phyloP scores from a whole-genome alignment of 2,888 invertebrate species.

The Dynastes maya region DNA sequence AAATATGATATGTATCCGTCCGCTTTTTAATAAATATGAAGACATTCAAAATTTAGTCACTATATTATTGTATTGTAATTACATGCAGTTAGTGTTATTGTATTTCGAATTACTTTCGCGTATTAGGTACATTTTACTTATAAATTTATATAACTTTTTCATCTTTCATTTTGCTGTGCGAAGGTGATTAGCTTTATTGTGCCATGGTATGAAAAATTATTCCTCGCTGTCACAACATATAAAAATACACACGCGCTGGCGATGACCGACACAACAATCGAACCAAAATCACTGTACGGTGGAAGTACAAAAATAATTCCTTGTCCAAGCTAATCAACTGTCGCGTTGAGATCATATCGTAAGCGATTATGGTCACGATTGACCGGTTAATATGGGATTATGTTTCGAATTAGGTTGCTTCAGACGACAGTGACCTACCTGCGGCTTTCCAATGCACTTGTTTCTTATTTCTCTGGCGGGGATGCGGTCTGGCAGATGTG shows the following conservation, averaged over 20 bases:
- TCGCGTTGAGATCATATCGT: background rate
- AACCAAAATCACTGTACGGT: constrained; percentile 30
- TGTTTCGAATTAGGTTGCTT: constrained; percentile 30
- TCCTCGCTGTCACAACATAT: constrained; percentile 42
- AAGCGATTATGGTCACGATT: constrained; percentile 43
- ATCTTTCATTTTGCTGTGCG: background rate
- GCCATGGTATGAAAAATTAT: background rate
- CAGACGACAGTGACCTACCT: constrained; percentile 74
- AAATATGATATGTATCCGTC: too few species aligned
- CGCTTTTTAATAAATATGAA: too few species aligned
- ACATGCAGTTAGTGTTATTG: constrained; percentile 25
- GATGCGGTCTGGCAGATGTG: constrained; percentile 76
- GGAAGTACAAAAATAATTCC: constrained; percentile 38
- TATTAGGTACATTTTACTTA: too few species aligned
- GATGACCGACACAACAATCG: constrained; percentile 39
- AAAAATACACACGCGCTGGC: constrained; percentile 58
- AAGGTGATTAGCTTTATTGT: background rate
- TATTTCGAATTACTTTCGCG: background rate
- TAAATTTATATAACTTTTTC: too few species aligned
- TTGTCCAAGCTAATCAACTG: constrained; percentile 21
- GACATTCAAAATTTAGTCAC: too few species aligned
- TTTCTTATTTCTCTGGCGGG: constrained; percentile 78
- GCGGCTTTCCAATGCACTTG: constrained; percentile 90
- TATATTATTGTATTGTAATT: background rate
- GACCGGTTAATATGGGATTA: constrained; percentile 26